These are phyloP conservation scores for Chrysaora quinquecirrha DNA, from an alignment of 30 jellyfish, hydroid and myxozoan species.

Conservation along the genomic window DNA sequence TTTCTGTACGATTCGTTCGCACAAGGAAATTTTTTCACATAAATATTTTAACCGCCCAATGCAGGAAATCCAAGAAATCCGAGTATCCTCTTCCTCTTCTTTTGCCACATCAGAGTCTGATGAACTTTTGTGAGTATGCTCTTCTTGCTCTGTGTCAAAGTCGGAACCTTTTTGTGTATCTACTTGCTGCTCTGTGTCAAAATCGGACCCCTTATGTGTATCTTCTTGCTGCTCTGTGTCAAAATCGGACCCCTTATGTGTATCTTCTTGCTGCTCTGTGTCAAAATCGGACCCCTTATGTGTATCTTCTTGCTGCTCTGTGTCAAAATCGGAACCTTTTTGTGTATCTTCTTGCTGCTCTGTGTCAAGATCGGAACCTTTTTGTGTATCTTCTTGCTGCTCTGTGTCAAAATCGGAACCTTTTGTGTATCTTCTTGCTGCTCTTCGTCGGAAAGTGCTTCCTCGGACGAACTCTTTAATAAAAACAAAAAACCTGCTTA, in stretches of 20 bases:
- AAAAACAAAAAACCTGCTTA: not conserved
- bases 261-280: too few relatives aligned
- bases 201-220: too few relatives aligned
- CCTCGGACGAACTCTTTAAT: slow-evolving; percentile 36
- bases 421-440: slow-evolving; percentile 17
- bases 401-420: too few relatives aligned
- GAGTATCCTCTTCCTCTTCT: slow-evolving; percentile 42
- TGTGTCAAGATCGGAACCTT: slow-evolving; percentile 24
- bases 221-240: slow-evolving; percentile 17
- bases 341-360: slow-evolving; percentile 9
- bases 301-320: too few relatives aligned
- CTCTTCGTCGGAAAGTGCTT: slow-evolving; percentile 36
- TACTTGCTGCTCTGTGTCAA: too few relatives aligned
- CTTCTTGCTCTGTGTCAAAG: slow-evolving; percentile 47
- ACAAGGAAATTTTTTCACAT: slow-evolving; percentile 49
- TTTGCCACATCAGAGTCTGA: slow-evolving; percentile 21
- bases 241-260: slow-evolving; percentile 14
- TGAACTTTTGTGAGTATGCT: slow-evolving; percentile 6
- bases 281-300: too few relatives aligned
- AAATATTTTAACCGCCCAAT: slow-evolving; percentile 30
- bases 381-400: too few relatives aligned
- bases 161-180: too few relatives aligned
- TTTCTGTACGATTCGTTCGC: slow-evolving; percentile 52
- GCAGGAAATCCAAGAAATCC: slow-evolving; percentile 47
- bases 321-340: too few relatives aligned